Conservation (phyloP, 2,888 invertebrate genomes). For the Cataglyphis altisquamis region DNA sequence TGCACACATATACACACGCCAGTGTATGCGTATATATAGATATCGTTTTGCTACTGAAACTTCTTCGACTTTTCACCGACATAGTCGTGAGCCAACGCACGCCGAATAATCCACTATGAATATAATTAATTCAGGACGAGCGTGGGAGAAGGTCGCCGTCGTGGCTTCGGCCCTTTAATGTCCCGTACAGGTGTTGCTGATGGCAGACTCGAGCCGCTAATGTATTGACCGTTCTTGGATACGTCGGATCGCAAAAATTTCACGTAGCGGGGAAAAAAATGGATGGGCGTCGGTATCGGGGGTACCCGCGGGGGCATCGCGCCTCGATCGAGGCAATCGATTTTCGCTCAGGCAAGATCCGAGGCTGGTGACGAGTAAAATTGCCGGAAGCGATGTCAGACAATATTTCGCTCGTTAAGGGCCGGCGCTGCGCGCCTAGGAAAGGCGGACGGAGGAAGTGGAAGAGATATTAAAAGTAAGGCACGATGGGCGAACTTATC, state of each 20-base stretch:
- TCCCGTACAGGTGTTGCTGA: conserved; percentile 55
- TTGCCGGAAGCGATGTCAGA: conserved; percentile 70
- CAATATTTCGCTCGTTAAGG: conserved; percentile 77
- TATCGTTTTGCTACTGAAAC: conserved; percentile 1
- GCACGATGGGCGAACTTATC: conserved; percentile 82
- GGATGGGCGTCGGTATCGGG: conserved; percentile 20
- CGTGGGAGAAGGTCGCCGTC: conserved; percentile 26
- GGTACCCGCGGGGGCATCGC: conserved; percentile 26
- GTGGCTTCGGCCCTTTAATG: conserved; percentile 54
- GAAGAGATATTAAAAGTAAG: conserved; percentile 82
- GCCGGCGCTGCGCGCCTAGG: conserved; percentile 55
- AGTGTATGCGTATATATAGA: neutral
- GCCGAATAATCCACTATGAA: conserved; percentile 51
- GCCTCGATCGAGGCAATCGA: conserved; percentile 55
- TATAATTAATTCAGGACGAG: conserved; percentile 58
- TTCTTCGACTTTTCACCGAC: conserved; percentile 15
- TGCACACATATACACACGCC: neutral
- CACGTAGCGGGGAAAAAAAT: conserved; percentile 34
- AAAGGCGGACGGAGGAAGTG: conserved; percentile 57
- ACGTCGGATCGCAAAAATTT: conserved; percentile 51
- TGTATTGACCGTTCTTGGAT: conserved; percentile 49
- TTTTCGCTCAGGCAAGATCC: conserved; percentile 52
- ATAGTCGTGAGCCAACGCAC: conserved; percentile 25
- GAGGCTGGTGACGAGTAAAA: conserved; percentile 68
- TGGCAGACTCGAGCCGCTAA: conserved; percentile 52